Percentiles rank a stretch among this genome's conserved stretches.
Evolutionary conservation across 2,888 invertebrate genomes (phyloP).

Genomic region (Metopia argyrocephala): DNA sequence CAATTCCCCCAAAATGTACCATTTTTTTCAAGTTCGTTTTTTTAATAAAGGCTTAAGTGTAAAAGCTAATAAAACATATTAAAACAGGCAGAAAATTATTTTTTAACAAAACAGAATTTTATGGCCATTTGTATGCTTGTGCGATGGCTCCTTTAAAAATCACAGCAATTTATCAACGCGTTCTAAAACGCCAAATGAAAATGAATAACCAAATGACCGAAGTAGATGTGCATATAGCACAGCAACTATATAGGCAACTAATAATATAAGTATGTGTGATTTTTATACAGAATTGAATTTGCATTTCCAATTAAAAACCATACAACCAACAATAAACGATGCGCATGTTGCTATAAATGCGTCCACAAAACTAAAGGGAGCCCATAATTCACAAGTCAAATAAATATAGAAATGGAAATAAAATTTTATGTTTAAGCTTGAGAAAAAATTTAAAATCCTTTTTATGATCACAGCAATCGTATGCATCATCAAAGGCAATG

Average conservation of each 20-base stretch:
- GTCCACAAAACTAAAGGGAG: no score
- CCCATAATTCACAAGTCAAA: conserved; percentile 33
- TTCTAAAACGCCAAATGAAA: conserved; percentile 8
- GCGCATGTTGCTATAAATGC: no score
- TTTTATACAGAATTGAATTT: conserved; percentile 53
- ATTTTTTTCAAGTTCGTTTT: not conserved
- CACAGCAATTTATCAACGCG: conserved; percentile 59
- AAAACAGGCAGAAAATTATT: conserved; percentile 39
- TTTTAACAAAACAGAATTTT: conserved; percentile 11
- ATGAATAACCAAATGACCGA: conserved; percentile 9
- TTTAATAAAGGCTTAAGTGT: conserved; percentile 1
- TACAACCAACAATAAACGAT: not conserved
- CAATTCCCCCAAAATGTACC: no score
- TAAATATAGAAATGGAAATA: conserved; percentile 31
- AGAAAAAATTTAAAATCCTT: conserved; percentile 5
- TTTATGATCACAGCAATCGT: no score
- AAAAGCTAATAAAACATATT: not conserved
- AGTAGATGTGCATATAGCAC: no score
- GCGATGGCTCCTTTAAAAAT: conserved; percentile 42
- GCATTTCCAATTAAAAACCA: conserved; percentile 51
- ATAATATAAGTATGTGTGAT: no score
- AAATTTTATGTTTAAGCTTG: conserved; percentile 3
- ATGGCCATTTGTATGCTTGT: conserved; percentile 56
- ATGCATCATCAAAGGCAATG: no score
- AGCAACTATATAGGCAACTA: no score